Conservation (phyloP, 2,113 vertebrate species). For the Nycticebus coucang region DNA sequence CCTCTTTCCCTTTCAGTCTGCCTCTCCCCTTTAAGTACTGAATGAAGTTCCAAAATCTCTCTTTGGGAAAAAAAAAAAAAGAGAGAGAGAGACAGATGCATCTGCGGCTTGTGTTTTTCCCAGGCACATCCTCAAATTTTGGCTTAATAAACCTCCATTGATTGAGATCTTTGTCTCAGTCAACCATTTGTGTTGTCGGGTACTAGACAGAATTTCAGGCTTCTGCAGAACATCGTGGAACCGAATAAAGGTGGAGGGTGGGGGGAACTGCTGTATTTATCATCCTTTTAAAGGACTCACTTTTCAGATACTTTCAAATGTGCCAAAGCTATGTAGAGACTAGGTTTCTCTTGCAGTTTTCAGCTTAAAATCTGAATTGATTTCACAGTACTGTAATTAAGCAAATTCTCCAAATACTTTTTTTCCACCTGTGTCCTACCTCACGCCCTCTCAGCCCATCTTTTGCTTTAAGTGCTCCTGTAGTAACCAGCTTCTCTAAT, state of each 20-base stretch:
- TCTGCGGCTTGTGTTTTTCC: no score
- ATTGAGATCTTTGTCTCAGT: no score
- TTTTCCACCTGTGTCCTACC: not conserved
- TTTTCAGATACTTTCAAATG: constrained; percentile 1
- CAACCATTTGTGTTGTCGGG: no score
- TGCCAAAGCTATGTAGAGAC: not conserved
- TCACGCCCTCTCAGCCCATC: not conserved
- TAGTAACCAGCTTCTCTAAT: not conserved
- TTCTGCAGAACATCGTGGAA: not conserved
- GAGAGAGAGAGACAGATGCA: no score
- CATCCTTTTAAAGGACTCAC: not conserved
- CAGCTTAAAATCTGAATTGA: not conserved
- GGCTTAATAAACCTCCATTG: no score
- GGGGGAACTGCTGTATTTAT: not conserved
- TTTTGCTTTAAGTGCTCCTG: not conserved
- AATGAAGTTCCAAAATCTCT: no score
- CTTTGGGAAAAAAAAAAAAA: no score
- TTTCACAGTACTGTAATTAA: not conserved
- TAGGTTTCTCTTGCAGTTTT: not conserved
- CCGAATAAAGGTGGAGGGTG: not conserved
- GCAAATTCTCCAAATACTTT: not conserved
- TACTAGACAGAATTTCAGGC: not conserved
- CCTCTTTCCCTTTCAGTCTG: no score
- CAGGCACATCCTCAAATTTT: no score
- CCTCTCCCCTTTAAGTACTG: no score